Conservation (phyloP, 2,888 invertebrate genomes). For the Monochamus alternatus region DNA sequence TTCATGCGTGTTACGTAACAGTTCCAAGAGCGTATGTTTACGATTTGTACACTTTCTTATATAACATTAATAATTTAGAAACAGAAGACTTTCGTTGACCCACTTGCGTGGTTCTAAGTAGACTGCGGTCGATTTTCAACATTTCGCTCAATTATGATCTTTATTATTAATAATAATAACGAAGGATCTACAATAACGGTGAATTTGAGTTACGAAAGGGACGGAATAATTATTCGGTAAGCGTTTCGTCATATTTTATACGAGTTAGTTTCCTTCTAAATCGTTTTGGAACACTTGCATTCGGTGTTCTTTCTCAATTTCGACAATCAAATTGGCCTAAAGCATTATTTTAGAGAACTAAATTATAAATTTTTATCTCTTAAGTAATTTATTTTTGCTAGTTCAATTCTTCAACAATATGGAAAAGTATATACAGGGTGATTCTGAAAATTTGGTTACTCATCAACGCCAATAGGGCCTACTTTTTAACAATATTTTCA, state of each 20-base stretch:
- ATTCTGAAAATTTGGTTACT: too few species aligned
- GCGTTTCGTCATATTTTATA: background rate
- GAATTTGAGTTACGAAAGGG: background rate
- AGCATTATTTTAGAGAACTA: too few species aligned
- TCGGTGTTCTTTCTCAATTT: too few species aligned
- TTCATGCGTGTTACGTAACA: slow-evolving; percentile 12
- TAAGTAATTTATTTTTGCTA: too few species aligned
- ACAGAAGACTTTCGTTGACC: slow-evolving; percentile 53
- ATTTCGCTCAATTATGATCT: slow-evolving; percentile 6
- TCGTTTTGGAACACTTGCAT: too few species aligned
- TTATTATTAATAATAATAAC: slow-evolving; percentile 7
- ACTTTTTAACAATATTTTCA: too few species aligned
- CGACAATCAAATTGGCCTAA: too few species aligned
- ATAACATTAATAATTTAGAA: slow-evolving; percentile 51
- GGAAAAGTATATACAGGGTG: too few species aligned
- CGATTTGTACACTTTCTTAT: slow-evolving; percentile 40
- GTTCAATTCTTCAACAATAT: too few species aligned
- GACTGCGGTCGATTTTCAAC: slow-evolving; percentile 27
- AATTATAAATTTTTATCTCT: too few species aligned
- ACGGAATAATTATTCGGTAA: background rate
- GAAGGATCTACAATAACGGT: background rate
- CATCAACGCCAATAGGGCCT: too few species aligned
- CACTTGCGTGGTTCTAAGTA: slow-evolving; percentile 42
- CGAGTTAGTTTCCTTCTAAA: background rate
- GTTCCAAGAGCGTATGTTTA: slow-evolving; percentile 10